Evolutionary conservation across 2,888 invertebrate genomes (phyloP).

Genomic region (Heteromurus nitidus): DNA sequence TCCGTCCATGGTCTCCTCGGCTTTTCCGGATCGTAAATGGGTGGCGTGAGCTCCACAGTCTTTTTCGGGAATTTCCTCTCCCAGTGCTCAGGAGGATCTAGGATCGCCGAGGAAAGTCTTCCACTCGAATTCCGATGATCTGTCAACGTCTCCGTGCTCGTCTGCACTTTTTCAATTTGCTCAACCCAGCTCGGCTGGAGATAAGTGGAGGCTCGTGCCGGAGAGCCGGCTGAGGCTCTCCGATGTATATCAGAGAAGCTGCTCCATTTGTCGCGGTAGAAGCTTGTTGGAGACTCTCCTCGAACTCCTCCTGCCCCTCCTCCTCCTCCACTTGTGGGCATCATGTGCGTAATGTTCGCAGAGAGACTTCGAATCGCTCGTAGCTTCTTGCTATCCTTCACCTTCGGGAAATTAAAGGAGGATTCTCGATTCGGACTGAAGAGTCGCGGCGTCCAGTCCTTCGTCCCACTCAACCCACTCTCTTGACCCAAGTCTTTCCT

Average conservation of each 20-base stretch:
- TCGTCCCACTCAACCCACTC: conserved; percentile 37
- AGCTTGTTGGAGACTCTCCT: conserved; percentile 35
- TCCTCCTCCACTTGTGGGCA: conserved; percentile 75
- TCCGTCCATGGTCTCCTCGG: conserved; percentile 73
- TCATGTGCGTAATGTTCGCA: conserved; percentile 87
- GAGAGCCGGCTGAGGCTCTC: conserved; percentile 40
- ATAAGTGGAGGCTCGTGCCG: conserved; percentile 55
- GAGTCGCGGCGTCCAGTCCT: conserved; percentile 73
- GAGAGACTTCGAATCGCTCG: conserved; percentile 88
- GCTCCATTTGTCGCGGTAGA: conserved; percentile 69
- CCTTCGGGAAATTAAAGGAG: conserved; percentile 48
- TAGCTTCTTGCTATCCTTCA: conserved; percentile 80
- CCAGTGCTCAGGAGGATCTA: conserved; percentile 65
- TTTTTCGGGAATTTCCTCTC: conserved; percentile 63
- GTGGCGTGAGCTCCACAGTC: conserved; percentile 64
- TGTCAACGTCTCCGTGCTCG: conserved; percentile 69
- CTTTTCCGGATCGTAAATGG: conserved; percentile 64
- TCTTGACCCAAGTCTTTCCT: conserved; percentile 83
- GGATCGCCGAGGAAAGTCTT: conserved; percentile 52
- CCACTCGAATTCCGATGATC: conserved; percentile 63
- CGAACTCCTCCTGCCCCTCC: neutral
- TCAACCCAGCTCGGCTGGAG: conserved; percentile 73
- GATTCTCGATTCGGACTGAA: conserved; percentile 68
- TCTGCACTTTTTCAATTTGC: conserved; percentile 72
- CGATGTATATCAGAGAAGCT: conserved; percentile 70